Conservation (phyloP, 2,888 invertebrate species). For the Campoletis raptor region DNA sequence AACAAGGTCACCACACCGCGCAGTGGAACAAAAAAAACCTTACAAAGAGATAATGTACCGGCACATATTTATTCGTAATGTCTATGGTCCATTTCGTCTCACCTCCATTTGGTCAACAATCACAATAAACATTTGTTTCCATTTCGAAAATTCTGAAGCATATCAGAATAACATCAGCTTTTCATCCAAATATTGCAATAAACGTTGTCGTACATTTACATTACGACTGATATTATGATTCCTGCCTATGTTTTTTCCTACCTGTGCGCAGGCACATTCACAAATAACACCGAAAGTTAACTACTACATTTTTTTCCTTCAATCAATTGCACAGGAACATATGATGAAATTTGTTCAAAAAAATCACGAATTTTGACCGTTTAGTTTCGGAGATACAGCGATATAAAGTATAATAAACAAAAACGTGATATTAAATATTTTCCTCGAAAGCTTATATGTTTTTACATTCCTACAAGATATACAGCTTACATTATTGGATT, state of each 20-base stretch:
- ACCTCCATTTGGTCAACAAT: neutral
- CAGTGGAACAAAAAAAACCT: neutral
- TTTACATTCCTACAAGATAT: too few species aligned
- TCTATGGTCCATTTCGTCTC: neutral
- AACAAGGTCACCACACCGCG: constrained; percentile 68
- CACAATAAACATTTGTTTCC: neutral
- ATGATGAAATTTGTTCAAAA: too few species aligned
- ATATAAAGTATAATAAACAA: too few species aligned
- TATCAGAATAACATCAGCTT: neutral
- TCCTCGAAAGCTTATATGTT: too few species aligned
- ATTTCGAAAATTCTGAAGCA: neutral
- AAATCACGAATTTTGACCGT: too few species aligned
- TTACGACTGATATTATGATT: neutral
- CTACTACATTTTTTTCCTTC: too few species aligned
- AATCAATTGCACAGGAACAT: too few species aligned
- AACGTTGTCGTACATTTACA: neutral
- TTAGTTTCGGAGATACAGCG: too few species aligned
- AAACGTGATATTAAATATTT: too few species aligned
- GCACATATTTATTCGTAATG: neutral
- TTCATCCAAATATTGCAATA: neutral
- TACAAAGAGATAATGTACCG: constrained; percentile 33
- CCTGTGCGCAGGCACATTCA: too few species aligned
- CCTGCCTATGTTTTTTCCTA: neutral
- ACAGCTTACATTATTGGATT: too few species aligned
- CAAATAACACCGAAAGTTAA: too few species aligned